These are phyloP conservation scores for Pygmarrhopalites habei DNA, from an alignment of 1,140 invertebrate species.

Conservation along the genomic window DNA sequence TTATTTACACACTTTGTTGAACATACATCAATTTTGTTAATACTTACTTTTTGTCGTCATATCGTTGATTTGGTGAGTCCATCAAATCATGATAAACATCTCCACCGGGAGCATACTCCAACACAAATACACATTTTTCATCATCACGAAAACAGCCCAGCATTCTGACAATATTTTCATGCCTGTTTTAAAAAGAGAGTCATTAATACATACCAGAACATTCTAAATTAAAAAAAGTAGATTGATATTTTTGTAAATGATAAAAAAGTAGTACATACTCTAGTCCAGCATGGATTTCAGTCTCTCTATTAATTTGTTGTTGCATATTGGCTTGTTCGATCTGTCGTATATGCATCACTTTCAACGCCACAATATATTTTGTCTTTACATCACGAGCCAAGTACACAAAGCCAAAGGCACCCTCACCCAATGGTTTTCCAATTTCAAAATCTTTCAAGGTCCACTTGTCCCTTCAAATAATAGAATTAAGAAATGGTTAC, in stretches of 20 bases:
- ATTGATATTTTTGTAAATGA: background rate
- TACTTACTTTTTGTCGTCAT: conserved; percentile 44
- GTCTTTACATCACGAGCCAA: conserved; percentile 79
- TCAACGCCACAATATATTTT: conserved; percentile 81
- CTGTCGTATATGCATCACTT: conserved; percentile 82
- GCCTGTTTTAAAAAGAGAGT: conserved; percentile 49
- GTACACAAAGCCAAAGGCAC: conserved; percentile 87
- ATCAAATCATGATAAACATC: conserved; percentile 77
- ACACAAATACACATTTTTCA: conserved; percentile 76
- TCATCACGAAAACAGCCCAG: conserved; percentile 88
- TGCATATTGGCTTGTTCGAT: conserved; percentile 66
- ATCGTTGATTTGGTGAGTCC: conserved; percentile 57
- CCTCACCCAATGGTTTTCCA: conserved; percentile 71
- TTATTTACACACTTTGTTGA: background rate
- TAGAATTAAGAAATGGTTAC: too few species aligned
- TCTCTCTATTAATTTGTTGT: conserved; percentile 79
- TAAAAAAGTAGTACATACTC: conserved; percentile 47
- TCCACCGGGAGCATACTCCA: conserved; percentile 87
- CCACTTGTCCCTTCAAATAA: conserved; percentile 59
- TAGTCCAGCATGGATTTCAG: conserved; percentile 91
- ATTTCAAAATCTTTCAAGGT: conserved; percentile 71
- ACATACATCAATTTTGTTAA: background rate
- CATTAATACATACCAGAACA: background rate
- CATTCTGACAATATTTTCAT: conserved; percentile 82
- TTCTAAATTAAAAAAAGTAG: background rate